Base-by-base conservation (phyloP, 1,140 invertebrate genomes). In the Musca domestica region DNA sequence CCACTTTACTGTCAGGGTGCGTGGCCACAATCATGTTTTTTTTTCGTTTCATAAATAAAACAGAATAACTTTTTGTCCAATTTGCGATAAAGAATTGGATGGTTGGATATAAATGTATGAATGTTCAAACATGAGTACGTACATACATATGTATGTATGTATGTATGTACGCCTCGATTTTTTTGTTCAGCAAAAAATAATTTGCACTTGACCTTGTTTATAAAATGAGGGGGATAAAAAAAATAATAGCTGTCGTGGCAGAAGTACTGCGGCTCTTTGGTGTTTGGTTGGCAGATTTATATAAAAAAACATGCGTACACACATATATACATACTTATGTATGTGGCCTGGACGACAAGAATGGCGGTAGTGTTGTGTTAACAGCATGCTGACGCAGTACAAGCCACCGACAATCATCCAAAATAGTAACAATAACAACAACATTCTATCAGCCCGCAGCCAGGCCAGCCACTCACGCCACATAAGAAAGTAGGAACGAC, bases 131-230 rank as follows among this genome's bases (percentile, higher is more conserved):
- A 20, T 9, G 9, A 6, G 4, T 25, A 27, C n/a, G 25, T 58
- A 58, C n/a, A 30, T 27, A 22, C 17, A 5, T 64, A 64, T 14
- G n/a, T 34, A 61, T 61, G 56, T 61, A 61, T 61, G 56, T 61
- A n/a, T 27, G 5, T 14, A 48, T 47, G 22, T 58, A 25, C 23
- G 1, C n/a, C 5, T 41, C 34, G 27, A 30, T 30, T 58, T 19
- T 10, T 34, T 61, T n/a, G n/a, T 61, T 61, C 34, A n/a, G 27
- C 19, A 34, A n/a, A 56, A 56, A 56, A 56, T 56, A 56, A 56
- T 41, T 61, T 61, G 27, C 56, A 61, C 56, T 61, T 61, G 56
- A 61, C 56, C 56, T 61, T 61, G 56, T 61, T 61, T 61, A 61
- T 61, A 34, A 61, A n/a, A 34, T 19, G 34, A 61, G n/a, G 56